Evolutionary conservation across 1,140 invertebrate genomes (phyloP), one percentile per base, ranked within the genome.

Genomic region (Brachionus rotundiformis): DNA sequence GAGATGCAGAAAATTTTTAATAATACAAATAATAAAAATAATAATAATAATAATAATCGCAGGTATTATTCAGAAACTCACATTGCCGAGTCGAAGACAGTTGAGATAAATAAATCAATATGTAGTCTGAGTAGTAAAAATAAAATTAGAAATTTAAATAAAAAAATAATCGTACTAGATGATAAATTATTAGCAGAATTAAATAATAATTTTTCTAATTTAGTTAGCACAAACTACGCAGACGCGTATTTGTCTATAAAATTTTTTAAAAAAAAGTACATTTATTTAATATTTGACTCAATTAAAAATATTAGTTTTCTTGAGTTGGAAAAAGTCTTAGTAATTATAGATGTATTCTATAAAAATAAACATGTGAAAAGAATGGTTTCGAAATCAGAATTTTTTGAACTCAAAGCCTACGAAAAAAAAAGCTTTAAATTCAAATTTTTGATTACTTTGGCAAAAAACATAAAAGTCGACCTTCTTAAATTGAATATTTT

Each of bases 191-290:
- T 68, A 19, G 33, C 27, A 33, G 63, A 68, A 73, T 73, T 44
- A 23, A 73, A 44, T 25, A 73, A 41, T 16, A 73, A 73, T 25
- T 73, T 73, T 73, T 73, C 68, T 25, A 44, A 44, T 44, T 73
- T 73, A 8, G 7, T 73, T 13, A 27, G 11, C 36, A 73, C 10
- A 44, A 73, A 73, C 36, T 73, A 73, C n/a, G 68, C 39, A 25
- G 68, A 73, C 27, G 68, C 68, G 23, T 44, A 25, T 41, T 73
- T 73, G n/a, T 73, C 68, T 25, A 44, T 73, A 3, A 73, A 73
- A 44, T 73, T 44, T 44, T 73, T 73, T 11, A 73, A 73, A 73
- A 73, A 31, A 44, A 73, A 73, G 27, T 19, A 73, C 13, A 44
- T 73, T 25, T 13, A 44, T 13, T 25, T 73, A 19, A 19, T 44